These are phyloP conservation scores for Troilus luridus DNA, from an alignment of 2,888 invertebrate genomes.

Conservation along the genomic window DNA sequence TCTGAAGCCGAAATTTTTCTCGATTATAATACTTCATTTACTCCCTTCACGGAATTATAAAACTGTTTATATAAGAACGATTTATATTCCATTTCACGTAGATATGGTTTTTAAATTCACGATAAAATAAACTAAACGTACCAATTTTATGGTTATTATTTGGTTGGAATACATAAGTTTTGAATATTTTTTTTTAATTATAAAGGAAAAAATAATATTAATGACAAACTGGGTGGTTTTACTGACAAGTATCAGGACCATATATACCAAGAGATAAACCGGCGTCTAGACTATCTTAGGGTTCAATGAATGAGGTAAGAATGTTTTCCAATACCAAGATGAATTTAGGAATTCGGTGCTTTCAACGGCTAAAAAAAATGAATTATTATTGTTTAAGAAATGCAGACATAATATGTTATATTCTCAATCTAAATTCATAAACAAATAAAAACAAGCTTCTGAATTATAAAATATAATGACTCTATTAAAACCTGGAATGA, in stretches of 20 bases:
- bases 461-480: slow-evolving; percentile 31
- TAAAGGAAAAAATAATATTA: neutral
- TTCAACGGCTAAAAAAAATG: neutral
- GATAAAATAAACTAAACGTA: no score
- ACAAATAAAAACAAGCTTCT: neutral
- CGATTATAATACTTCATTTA: no score
- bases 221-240: neutral
- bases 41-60: no score
- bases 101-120: no score
- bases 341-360: neutral
- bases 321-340: neutral
- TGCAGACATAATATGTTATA: neutral
- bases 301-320: neutral
- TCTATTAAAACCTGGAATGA: neutral
- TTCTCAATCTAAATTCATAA: neutral
- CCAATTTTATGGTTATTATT: no score
- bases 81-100: no score
- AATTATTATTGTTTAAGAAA: neutral
- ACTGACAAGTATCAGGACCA: neutral
- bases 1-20: no score
- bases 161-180: no score
- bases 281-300: neutral
- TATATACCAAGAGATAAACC: neutral
- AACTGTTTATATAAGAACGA: no score
- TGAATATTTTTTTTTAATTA: neutral